phyloP scores from a whole-genome alignment of 1,140 invertebrate genomes.

The Drosophila miranda region DNA sequence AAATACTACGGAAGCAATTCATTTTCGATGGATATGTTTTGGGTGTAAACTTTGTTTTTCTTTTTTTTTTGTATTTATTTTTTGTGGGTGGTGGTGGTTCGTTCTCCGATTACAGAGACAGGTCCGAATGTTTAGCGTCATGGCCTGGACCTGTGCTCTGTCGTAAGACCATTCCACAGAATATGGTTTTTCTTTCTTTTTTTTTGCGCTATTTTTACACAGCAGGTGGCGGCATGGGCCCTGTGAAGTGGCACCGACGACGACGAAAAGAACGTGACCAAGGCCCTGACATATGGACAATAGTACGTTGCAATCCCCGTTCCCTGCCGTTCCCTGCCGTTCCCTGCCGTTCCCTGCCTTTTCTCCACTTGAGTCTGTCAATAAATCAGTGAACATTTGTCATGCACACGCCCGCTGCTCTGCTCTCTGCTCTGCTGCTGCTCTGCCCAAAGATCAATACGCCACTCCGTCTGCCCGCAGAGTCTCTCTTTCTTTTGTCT shows the following conservation, averaged over 20 bases:
- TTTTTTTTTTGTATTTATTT: too few species aligned
- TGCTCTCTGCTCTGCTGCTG: slow-evolving; percentile 8
- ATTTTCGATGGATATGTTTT: too few species aligned
- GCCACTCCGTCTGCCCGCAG: background rate
- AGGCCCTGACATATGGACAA: slow-evolving; percentile 19
- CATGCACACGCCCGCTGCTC: slow-evolving; percentile 59
- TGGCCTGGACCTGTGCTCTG: too few species aligned
- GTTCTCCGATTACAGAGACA: slow-evolving; percentile 34
- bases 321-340: background rate
- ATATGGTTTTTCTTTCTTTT: slow-evolving; percentile 7
- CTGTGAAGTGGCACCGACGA: slow-evolving; percentile 41
- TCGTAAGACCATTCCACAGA: background rate
- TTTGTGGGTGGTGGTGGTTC: too few species aligned
- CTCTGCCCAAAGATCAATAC: slow-evolving; percentile 11
- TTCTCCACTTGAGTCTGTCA: slow-evolving; percentile 48
- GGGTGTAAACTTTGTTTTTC: too few species aligned
- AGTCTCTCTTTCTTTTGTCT: too few species aligned
- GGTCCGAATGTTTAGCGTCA: too few species aligned
- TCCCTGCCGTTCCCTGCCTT: background rate
- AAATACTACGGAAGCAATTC: too few species aligned
- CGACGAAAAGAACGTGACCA: slow-evolving; percentile 58
- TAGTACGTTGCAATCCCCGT: too few species aligned
- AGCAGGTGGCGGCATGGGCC: slow-evolving; percentile 53
- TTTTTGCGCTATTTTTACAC: slow-evolving; percentile 62
- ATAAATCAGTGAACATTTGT: slow-evolving; percentile 71